Percentiles rank a stretch among this genome's conserved stretches.
phyloP scores from a whole-genome alignment of 2,797 vertebrate species.

The Helicolenus hilgendorfi region DNA sequence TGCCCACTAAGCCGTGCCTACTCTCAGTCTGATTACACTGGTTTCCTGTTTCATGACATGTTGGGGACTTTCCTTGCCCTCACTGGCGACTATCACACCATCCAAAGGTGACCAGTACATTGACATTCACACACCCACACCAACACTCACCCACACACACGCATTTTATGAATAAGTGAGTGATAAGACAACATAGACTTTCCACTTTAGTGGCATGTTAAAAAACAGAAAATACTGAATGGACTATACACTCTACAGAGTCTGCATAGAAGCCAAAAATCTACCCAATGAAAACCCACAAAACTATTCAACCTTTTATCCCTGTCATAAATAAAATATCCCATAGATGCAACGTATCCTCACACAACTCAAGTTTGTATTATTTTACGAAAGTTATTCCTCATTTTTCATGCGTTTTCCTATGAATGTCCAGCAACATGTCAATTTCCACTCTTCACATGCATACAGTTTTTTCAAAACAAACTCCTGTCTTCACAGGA shows the following conservation, averaged over 20 bases:
- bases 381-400: too few species aligned
- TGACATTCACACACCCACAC: not conserved
- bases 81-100: not conserved
- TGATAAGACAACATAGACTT: not conserved
- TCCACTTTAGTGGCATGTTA: not conserved
- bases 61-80: conserved; percentile 75
- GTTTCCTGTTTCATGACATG: conserved; percentile 59
- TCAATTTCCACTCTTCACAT: too few species aligned
- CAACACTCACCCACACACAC: not conserved
- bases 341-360: not conserved
- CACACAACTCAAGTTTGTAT: too few species aligned
- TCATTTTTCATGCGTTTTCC: too few species aligned
- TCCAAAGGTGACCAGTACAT: not conserved
- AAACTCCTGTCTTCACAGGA: too few species aligned
- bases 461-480: too few species aligned
- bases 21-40: conserved; percentile 23
- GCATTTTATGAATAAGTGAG: not conserved
- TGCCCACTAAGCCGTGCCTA: not conserved
- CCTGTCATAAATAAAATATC: not conserved
- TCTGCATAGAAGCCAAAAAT: not conserved
- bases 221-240: not conserved
- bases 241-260: too few species aligned
- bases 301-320: not conserved
- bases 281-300: not conserved
- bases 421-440: too few species aligned